Evolutionary conservation across 2,113 vertebrate species (phyloP), one percentile per base, ranked within the genome.

Genomic region (Macroglossus sobrinus): DNA sequence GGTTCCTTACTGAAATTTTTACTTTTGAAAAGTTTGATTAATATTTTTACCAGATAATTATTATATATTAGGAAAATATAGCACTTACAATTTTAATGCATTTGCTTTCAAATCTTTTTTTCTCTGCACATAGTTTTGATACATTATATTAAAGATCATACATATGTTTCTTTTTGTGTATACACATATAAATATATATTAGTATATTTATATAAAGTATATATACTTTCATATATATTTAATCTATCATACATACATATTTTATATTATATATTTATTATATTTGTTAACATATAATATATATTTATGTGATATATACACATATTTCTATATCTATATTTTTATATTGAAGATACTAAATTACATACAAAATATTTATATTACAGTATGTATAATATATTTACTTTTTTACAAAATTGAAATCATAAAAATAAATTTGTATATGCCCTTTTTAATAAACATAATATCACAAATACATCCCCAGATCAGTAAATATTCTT

Each of bases 341-440:
- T 93, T 7, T 53, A 90, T 55, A 30, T 16, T 33, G 33, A 85
- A 80, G 69, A 84, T 7, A 40, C 50, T 43, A 80, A 66, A 50
- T 79, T 64, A 79, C 22, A 85, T 66, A 40, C 87, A 74, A 85
- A 35, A 26, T 38, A 72, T 35, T 40, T 91, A 22, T 81, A 47
- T 94, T 84, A 28, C 3, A 35, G 21, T 45, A 2, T 59, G 7
- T 43, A 57, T 47, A 66, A 53, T 47, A 85, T 43, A 33, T 28
- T 68, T 26, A 63, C 5, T 33, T 63, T 80, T 80, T 96, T 63
- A 19, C 5, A 94, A 94, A 69, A 61, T 45, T 79, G 7, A 89
- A 80, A 71, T 71, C 19, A 95, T 59, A 72, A 94, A 91, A 91
- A 71, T 64, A 94, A 76, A 88, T 96, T 63, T 95, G 66, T 2